Evolutionary conservation across 2,797 vertebrate genomes (phyloP).

Genomic region (Harpagifer antarcticus): DNA sequence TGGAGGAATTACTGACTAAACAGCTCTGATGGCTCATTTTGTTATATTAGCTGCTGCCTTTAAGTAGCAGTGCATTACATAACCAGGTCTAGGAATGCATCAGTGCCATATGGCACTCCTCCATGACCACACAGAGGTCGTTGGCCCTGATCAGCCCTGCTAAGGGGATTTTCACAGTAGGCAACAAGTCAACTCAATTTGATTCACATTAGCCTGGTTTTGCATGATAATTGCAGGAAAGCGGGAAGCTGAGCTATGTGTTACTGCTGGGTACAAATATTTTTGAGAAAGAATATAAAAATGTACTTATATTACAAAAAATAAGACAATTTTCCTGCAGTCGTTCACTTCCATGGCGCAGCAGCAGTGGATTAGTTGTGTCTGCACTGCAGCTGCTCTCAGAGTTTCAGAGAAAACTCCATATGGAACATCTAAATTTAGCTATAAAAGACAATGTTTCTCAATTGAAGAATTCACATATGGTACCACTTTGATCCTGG

Average conservation of each 20-base stretch:
- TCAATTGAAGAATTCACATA: constrained; percentile 51
- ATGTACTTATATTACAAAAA: background rate
- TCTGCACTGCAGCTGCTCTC: constrained; percentile 46
- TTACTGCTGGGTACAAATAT: background rate
- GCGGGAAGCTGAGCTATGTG: background rate
- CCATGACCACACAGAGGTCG: constrained; percentile 46
- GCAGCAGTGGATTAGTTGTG: constrained; percentile 7
- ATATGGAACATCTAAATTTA: constrained; percentile 44
- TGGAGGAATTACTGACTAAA: constrained; percentile 30
- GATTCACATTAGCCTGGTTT: constrained; percentile 40
- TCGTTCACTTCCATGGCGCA: constrained; percentile 11
- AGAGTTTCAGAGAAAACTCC: constrained; percentile 14
- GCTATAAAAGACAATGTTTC: constrained; percentile 41
- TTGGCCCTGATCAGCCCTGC: constrained; percentile 41
- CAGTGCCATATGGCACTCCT: constrained; percentile 54
- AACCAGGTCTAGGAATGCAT: constrained; percentile 54
- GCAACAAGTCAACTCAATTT: constrained; percentile 48
- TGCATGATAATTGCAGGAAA: constrained; percentile 11
- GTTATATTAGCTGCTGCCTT: background rate
- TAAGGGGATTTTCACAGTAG: constrained; percentile 54
- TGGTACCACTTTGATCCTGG: constrained; percentile 56
- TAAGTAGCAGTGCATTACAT: constrained; percentile 40
- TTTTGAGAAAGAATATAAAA: background rate
- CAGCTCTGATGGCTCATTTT: background rate
- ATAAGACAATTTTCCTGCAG: background rate